Conservation (phyloP, 2,797 vertebrate genomes). For the Morelia viridis region DNA sequence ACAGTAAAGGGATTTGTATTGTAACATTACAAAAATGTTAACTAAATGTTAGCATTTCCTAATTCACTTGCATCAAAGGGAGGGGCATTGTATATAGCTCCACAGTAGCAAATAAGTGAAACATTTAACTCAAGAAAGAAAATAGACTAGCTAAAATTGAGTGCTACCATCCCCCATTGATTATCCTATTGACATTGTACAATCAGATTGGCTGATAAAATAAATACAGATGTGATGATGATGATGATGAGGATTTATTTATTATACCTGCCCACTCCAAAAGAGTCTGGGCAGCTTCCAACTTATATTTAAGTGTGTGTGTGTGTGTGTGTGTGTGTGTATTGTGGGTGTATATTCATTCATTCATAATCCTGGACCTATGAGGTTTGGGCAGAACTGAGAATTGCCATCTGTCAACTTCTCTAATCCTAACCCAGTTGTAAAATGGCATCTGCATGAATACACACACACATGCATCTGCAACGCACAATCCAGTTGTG, state of each 20-base stretch:
- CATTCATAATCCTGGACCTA: not conserved
- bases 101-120: not conserved
- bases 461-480: not conserved
- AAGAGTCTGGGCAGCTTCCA: no score
- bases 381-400: not conserved
- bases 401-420: not conserved
- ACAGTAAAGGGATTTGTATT: no score
- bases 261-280: no score
- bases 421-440: constrained; percentile 10
- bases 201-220: not conserved
- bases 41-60: not conserved
- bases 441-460: not conserved
- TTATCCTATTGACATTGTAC: constrained; percentile 8
- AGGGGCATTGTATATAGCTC: not conserved
- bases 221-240: not conserved
- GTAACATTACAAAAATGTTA: no score
- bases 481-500: constrained; percentile 7
- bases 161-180: constrained; percentile 3
- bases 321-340: no score
- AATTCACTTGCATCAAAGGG: not conserved
- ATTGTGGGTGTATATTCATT: not conserved
- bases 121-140: not conserved
- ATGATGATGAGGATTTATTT: not conserved
- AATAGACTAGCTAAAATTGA: not conserved
- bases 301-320: not conserved